These are phyloP conservation scores for Hemicordylus capensis DNA, from an alignment of 2,113 vertebrate species.

Conservation along the genomic window DNA sequence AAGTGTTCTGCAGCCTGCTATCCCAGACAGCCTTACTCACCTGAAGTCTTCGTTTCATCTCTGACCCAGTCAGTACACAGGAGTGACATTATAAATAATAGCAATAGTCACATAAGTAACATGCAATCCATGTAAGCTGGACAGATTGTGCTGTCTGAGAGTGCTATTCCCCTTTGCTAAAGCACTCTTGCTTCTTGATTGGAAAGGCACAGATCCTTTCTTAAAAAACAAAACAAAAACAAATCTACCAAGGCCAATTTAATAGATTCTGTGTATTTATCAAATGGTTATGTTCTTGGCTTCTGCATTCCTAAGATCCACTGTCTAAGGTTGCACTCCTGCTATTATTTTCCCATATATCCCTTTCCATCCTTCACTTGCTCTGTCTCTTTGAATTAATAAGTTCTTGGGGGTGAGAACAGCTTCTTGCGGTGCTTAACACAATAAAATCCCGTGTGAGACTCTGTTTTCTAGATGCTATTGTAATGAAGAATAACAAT, in stretches of 20 bases:
- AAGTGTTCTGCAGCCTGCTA: neutral
- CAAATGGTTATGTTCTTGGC: neutral
- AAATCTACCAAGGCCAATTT: neutral
- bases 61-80: too few relatives aligned
- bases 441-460: neutral
- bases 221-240: neutral
- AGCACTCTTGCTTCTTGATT: neutral
- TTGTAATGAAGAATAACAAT: slow-evolving; percentile 23
- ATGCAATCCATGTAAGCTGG: neutral
- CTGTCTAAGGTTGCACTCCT: neutral
- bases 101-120: neutral
- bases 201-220: neutral
- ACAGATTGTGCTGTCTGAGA: neutral
- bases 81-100: too few relatives aligned
- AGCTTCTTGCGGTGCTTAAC: slow-evolving; percentile 3
- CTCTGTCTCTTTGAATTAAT: slow-evolving; percentile 16
- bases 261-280: neutral
- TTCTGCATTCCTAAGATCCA: neutral
- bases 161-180: neutral
- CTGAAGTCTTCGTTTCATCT: neutral
- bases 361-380: neutral
- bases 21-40: neutral
- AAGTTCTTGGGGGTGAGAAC: neutral
- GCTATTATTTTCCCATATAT: neutral
- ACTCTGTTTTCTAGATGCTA: neutral